phyloP scores from a whole-genome alignment of 2,113 vertebrate genomes.

The Thermophis baileyi region DNA sequence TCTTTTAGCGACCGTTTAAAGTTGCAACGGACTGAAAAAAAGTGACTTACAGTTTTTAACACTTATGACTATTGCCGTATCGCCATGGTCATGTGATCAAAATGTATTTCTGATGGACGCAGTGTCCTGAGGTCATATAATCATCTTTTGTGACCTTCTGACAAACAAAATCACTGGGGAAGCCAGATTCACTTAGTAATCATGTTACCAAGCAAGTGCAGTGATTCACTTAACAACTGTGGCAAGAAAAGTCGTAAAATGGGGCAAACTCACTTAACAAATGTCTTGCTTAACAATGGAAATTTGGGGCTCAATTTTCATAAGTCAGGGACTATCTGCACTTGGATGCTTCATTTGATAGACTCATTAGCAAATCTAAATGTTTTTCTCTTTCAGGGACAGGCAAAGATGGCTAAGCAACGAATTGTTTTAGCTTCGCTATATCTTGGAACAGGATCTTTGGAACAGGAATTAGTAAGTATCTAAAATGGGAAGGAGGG shows the following conservation, averaged over 20 bases:
- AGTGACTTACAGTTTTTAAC: neutral
- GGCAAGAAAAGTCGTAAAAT: neutral
- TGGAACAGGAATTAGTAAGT: slow-evolving; percentile 94
- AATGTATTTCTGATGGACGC: neutral
- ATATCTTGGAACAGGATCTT: slow-evolving; percentile 88
- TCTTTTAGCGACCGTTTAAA: neutral
- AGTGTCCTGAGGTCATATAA: neutral
- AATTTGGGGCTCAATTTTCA: neutral
- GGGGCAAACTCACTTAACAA: neutral
- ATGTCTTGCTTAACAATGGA: neutral
- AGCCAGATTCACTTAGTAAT: neutral
- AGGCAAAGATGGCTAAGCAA: slow-evolving; percentile 82
- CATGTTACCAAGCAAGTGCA: neutral
- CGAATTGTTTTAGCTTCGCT: slow-evolving; percentile 94
- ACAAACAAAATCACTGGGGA: neutral
- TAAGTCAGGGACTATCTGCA: neutral
- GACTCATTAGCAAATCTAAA: neutral
- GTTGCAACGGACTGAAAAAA: neutral
- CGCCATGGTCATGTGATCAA: neutral
- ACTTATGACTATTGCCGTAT: neutral
- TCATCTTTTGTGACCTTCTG: neutral
- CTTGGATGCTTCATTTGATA: neutral
- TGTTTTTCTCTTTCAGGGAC: slow-evolving; percentile 68
- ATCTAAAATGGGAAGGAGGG: neutral
- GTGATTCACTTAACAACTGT: neutral